Conservation (phyloP, 2,113 vertebrate genomes). For the Romanogobio albipinnatus region DNA sequence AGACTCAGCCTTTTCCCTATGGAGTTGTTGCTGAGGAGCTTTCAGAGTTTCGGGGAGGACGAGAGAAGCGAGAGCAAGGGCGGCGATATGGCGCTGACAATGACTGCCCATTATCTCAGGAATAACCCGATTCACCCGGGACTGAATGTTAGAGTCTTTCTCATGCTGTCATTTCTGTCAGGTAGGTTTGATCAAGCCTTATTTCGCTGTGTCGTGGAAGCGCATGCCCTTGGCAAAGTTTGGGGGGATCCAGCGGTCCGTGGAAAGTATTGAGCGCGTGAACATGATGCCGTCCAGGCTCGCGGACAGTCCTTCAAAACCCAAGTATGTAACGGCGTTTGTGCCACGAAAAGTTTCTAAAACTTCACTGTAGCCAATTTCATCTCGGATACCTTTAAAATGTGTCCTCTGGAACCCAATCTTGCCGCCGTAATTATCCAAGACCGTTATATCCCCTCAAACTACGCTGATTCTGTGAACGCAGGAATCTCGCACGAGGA, state of each 20-base stretch:
- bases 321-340: not conserved
- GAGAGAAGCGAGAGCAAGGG: slow-evolving; percentile 31
- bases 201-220: not conserved
- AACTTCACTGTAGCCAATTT: not conserved
- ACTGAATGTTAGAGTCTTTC: slow-evolving; percentile 53
- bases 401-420: not conserved
- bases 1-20: slow-evolving; percentile 66
- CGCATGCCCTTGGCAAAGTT: slow-evolving; percentile 38
- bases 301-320: slow-evolving; percentile 25
- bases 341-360: slow-evolving; percentile 29
- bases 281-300: slow-evolving; percentile 38
- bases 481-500: slow-evolving; percentile 51
- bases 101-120: slow-evolving; percentile 62
- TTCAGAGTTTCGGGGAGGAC: slow-evolving; percentile 66
- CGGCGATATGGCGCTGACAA: slow-evolving; percentile 63
- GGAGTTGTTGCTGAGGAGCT: slow-evolving; percentile 80
- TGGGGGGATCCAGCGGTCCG: slow-evolving; percentile 22
- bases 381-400: not conserved
- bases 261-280: slow-evolving; percentile 37
- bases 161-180: slow-evolving; percentile 67
- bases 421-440: not conserved
- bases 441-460: not conserved
- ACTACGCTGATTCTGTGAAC: not conserved
- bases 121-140: slow-evolving; percentile 59
- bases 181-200: slow-evolving; percentile 65